A percentile compares a stretch with the other conserved stretches of the same genome.
Conservation (phyloP, 2,113 vertebrate genomes). For the Falco punctatus region DNA sequence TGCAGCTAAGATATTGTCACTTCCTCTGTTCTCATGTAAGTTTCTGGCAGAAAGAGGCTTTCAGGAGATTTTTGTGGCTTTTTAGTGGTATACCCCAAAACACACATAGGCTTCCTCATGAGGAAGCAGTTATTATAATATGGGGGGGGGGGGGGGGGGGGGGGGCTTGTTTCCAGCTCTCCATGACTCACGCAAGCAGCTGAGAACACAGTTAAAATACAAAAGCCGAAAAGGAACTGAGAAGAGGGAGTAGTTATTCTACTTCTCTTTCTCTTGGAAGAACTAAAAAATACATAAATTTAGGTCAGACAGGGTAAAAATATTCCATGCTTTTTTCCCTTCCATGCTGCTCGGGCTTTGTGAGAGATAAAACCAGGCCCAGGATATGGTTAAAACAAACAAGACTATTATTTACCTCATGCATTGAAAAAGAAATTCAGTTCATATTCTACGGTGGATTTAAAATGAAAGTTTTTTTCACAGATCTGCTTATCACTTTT, state of each 20-base stretch:
- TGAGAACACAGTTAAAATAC: constrained; percentile 31
- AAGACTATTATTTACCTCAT: constrained; percentile 6
- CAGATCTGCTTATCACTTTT: not conserved
- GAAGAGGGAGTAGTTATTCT: constrained; percentile 41
- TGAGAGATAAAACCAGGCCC: not conserved
- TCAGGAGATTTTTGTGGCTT: not conserved
- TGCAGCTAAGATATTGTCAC: not conserved
- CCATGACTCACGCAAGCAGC: constrained; percentile 52
- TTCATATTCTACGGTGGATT: not conserved
- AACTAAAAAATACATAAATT: constrained; percentile 40
- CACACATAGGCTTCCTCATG: not conserved
- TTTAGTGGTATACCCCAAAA: not conserved
- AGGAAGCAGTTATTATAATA: constrained; percentile 19
- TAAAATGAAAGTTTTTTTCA: not conserved
- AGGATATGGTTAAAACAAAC: not conserved
- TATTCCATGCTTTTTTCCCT: constrained; percentile 36
- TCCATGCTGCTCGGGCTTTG: not conserved
- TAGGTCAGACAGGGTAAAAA: constrained; percentile 54
- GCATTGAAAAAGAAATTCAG: not conserved
- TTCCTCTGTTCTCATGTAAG: not conserved
- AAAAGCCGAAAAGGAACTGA: constrained; percentile 48
- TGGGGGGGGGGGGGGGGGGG: not conserved
- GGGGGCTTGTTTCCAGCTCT: constrained; percentile 24
- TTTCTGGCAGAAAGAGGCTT: not conserved
- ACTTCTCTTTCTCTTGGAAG: constrained; percentile 48